Evolutionary conservation across 2,888 invertebrate species (phyloP).

Genomic region (Epiblema foenella): DNA sequence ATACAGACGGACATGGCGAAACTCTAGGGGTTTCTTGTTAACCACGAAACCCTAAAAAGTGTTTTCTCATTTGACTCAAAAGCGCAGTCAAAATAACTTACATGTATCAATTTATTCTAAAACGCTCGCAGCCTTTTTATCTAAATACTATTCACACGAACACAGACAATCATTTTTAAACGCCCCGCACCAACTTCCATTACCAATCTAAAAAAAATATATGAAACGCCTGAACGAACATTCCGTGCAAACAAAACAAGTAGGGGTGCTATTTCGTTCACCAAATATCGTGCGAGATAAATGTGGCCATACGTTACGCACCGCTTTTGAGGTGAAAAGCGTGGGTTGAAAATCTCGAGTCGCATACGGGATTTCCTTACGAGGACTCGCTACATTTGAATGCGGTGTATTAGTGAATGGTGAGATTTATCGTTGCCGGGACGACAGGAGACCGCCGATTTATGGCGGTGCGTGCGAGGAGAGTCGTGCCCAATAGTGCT

Average conservation of each 20-base stretch:
- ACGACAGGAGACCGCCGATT: constrained; percentile 65
- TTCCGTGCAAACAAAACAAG: constrained; percentile 42
- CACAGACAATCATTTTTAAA: constrained; percentile 42
- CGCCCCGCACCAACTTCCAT: constrained; percentile 35
- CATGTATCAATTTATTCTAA: constrained; percentile 6
- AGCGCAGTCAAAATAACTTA: background rate
- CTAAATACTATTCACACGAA: constrained; percentile 38
- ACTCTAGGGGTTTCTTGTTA: too few relatives aligned
- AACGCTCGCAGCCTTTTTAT: constrained; percentile 20
- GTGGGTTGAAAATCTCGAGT: constrained; percentile 52
- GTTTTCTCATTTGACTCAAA: too few relatives aligned
- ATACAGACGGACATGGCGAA: too few relatives aligned
- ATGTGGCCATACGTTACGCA: constrained; percentile 66
- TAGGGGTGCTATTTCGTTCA: constrained; percentile 35
- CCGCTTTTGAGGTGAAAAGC: constrained; percentile 62
- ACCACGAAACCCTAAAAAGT: too few relatives aligned
- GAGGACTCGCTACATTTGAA: constrained; percentile 71
- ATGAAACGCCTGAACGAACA: constrained; percentile 38
- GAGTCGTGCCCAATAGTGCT: constrained; percentile 18
- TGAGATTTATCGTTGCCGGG: constrained; percentile 73
- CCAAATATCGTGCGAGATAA: constrained; percentile 54
- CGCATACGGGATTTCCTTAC: constrained; percentile 55
- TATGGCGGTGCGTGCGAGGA: constrained; percentile 55
- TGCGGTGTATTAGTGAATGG: constrained; percentile 79
- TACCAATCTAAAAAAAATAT: constrained; percentile 42